These are phyloP conservation scores for Melinopterus prodromus DNA, from an alignment of 2,888 invertebrate genomes.

Conservation along the genomic window DNA sequence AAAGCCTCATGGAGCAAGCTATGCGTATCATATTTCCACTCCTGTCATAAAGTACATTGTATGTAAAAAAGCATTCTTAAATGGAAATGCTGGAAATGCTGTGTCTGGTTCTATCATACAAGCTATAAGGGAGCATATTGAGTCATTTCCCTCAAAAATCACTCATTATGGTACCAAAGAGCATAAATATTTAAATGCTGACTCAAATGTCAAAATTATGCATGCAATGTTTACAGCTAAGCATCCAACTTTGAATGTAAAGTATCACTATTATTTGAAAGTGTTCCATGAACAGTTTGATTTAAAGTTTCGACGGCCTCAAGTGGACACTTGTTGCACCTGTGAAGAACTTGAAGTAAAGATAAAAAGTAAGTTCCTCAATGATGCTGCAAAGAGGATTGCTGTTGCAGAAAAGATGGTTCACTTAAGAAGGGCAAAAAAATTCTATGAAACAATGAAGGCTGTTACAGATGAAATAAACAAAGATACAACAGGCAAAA, in stretches of 20 bases:
- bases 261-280: conserved; percentile 39
- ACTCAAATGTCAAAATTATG: conserved; percentile 35
- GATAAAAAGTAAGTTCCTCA: conserved; percentile 37
- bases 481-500: conserved; percentile 31
- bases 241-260: conserved; percentile 36
- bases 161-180: conserved; percentile 33
- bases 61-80: no score
- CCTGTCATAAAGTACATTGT: no score
- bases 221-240: conserved; percentile 33
- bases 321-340: conserved; percentile 38
- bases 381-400: conserved; percentile 43
- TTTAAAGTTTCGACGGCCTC: conserved; percentile 37
- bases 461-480: conserved; percentile 30
- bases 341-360: conserved; percentile 39
- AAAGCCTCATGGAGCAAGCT: no score
- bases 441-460: conserved; percentile 40
- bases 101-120: no score
- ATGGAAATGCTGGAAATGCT: no score
- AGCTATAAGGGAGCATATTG: no score
- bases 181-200: conserved; percentile 29
- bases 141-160: conserved; percentile 32
- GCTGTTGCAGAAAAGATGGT: conserved; percentile 44
- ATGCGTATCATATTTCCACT: no score
- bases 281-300: conserved; percentile 40
- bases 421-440: conserved; percentile 44